These are phyloP conservation scores for Astyanax mexicanus DNA, from an alignment of 2,797 vertebrate species.

Conservation along the genomic window DNA sequence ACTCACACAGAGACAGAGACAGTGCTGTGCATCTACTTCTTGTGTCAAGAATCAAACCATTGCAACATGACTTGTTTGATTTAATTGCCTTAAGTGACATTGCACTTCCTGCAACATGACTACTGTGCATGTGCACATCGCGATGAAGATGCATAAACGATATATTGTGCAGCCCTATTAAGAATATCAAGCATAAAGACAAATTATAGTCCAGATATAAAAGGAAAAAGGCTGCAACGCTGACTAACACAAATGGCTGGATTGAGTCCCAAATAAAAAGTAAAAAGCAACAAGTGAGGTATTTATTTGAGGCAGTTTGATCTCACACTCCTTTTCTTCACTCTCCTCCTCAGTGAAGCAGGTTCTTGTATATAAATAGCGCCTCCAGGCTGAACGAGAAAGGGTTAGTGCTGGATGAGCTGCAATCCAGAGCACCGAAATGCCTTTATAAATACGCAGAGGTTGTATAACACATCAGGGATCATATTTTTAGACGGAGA, in stretches of 20 bases:
- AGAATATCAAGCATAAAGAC: too few species aligned
- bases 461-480: constrained; percentile 44
- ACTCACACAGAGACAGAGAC: too few species aligned
- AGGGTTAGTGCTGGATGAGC: background rate
- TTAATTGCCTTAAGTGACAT: too few species aligned
- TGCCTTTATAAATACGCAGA: constrained; percentile 37
- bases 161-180: too few species aligned
- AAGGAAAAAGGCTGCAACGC: too few species aligned
- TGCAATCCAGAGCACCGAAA: constrained; percentile 18
- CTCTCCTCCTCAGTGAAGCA: background rate
- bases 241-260: too few species aligned
- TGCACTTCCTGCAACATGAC: too few species aligned
- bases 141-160: too few species aligned
- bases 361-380: constrained; percentile 15
- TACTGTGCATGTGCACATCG: too few species aligned
- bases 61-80: too few species aligned
- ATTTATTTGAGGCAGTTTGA: background rate
- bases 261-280: background rate
- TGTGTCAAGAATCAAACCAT: too few species aligned
- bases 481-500: constrained; percentile 43
- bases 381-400: constrained; percentile 28
- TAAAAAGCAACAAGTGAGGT: background rate
- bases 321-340: background rate
- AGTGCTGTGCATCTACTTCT: too few species aligned
- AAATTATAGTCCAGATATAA: background rate